phyloP scores from a whole-genome alignment of 2,797 vertebrate species.

The Danio tinwini region DNA sequence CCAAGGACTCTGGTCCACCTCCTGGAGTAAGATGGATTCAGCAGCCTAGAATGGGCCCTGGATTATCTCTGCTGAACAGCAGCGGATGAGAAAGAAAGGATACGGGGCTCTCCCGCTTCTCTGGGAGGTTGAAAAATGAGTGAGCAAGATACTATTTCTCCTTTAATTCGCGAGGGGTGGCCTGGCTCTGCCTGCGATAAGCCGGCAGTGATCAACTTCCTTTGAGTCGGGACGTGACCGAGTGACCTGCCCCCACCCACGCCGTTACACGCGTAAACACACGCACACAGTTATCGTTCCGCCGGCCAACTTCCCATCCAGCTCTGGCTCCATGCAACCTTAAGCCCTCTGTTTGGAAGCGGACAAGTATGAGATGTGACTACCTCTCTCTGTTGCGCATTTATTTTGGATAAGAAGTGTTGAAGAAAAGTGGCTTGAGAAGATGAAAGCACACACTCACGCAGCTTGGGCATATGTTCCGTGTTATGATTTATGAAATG shows the following conservation, averaged over 20 bases:
- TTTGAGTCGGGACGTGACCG: slow-evolving; percentile 71
- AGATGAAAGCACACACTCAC: slow-evolving; percentile 61
- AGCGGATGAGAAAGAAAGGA: slow-evolving; percentile 73
- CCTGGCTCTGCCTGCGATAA: slow-evolving; percentile 79
- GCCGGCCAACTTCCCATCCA: slow-evolving; percentile 57
- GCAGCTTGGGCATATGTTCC: slow-evolving; percentile 59
- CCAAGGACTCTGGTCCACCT: slow-evolving; percentile 80
- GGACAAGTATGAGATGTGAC: slow-evolving; percentile 38
- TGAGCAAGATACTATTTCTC: slow-evolving; percentile 78
- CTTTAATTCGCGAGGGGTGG: slow-evolving; percentile 84
- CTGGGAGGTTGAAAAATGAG: slow-evolving; percentile 81
- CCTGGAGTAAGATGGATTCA: slow-evolving; percentile 79
- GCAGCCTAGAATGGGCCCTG: slow-evolving; percentile 68
- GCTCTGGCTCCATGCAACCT: slow-evolving; percentile 59
- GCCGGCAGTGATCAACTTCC: slow-evolving; percentile 81
- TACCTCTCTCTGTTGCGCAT: slow-evolving; percentile 37
- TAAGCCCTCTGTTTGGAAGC: slow-evolving; percentile 57
- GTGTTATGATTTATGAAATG: slow-evolving; percentile 73
- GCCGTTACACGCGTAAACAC: slow-evolving; percentile 15
- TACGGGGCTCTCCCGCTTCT: slow-evolving; percentile 69
- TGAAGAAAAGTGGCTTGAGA: slow-evolving; percentile 51
- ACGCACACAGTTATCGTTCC: slow-evolving; percentile 43
- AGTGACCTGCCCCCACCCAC: slow-evolving; percentile 53
- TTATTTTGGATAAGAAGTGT: slow-evolving; percentile 49
- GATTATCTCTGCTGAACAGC: slow-evolving; percentile 83